Percentiles rank a stretch among this genome's conserved stretches.
phyloP scores from a whole-genome alignment of 2,888 invertebrate species.

The Pseudoips prasinana region DNA sequence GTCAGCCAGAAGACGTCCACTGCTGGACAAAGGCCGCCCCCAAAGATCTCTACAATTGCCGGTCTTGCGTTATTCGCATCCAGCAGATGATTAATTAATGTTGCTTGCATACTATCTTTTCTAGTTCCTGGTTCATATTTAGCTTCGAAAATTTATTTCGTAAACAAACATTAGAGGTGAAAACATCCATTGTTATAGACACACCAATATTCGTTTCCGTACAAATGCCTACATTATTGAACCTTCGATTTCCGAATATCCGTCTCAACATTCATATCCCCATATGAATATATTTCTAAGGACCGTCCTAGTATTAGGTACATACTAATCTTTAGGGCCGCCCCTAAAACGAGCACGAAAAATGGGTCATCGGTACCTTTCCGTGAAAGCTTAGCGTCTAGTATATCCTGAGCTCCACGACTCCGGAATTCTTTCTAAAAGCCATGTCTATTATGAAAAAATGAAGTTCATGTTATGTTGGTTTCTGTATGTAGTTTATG shows the following conservation, averaged over 20 bases:
- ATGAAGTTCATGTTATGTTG: conserved; percentile 39
- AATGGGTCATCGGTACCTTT: conserved; percentile 65
- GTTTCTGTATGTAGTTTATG: conserved; percentile 50
- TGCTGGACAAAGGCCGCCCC: no score
- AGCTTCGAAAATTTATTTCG: no score
- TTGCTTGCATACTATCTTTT: no score
- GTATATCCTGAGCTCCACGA: conserved; percentile 26
- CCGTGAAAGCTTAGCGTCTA: conserved; percentile 48
- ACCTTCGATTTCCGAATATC: conserved; percentile 46
- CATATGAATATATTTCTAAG: conserved; percentile 54
- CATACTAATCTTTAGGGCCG: conserved; percentile 52
- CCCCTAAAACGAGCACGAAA: conserved; percentile 55
- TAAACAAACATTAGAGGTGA: no score
- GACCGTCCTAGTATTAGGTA: conserved; percentile 40
- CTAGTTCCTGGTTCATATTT: no score
- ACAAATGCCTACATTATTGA: conserved; percentile 34
- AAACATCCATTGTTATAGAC: conserved; percentile 22
- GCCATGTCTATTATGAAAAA: neutral
- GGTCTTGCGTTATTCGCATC: no score
- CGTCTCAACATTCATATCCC: conserved; percentile 46
- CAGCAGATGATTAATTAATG: no score
- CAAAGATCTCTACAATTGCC: no score
- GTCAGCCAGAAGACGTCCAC: no score
- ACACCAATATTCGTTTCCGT: conserved; percentile 27
- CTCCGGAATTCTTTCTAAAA: no score